Evolutionary conservation across 2,113 vertebrate genomes (phyloP), one percentile per base, ranked within the genome.

Genomic region (Camelus bactrianus): DNA sequence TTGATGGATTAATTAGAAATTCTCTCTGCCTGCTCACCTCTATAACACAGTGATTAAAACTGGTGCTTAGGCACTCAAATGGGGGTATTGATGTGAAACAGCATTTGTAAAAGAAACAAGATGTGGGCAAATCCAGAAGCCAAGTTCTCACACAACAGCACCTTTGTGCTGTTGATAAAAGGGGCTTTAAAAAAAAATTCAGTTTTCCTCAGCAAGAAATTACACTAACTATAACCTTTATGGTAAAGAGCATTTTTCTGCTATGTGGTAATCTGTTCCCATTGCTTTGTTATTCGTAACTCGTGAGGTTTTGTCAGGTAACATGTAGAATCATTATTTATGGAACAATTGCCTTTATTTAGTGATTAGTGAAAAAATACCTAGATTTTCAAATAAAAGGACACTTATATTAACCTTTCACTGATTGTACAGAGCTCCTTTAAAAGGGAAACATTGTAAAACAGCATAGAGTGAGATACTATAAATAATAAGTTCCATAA

Each of bases 211-310:
- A 97, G 89, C 65, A 96, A 97, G 89, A 93, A 98, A 92, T 95
- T 86, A 93, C 60, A 35, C 35, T 83, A 65, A 82, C 95, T 86
- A 50, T 94, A 97, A 95, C 89, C 97, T n/a, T 32, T 95, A 95
- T 92, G 86, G 91, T 97, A 96, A 95, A 91, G 96, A 97, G 46
- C 87, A 97, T 98, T 98, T 98, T 97, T 97, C 90, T 87, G 90
- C 94, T 73, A 3, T 92, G 64, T 72, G 91, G 91, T 97, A 97
- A 98, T 98, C 97, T 85, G 92, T 98, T 98, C 98, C 96, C 97
- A 98, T 97, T 97, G 95, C 96, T 95, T 84, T 95, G 85, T 69
- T 97, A 95, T 97, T 90, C 58, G 93, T 95, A 95, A 97, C 67
- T 95, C 93, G 97, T n/a, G 1, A 38, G 46, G 97, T 97, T 98